These are phyloP conservation scores for Crematogaster levior DNA, from an alignment of 2,888 invertebrate species.

Conservation along the genomic window DNA sequence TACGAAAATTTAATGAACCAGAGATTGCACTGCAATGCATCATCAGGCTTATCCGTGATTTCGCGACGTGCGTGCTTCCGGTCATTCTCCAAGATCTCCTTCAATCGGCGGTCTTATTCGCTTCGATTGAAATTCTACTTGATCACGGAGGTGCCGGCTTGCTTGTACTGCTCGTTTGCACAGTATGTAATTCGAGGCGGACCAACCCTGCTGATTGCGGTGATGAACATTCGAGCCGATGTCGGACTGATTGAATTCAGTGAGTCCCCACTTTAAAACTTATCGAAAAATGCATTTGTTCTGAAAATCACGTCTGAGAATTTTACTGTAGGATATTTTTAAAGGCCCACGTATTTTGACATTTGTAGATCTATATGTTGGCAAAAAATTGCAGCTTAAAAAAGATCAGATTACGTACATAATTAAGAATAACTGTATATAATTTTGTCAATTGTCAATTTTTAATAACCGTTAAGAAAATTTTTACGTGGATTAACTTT, in stretches of 20 bases:
- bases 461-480: not conserved
- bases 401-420: not conserved
- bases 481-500: not conserved
- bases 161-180: slow-evolving; percentile 9
- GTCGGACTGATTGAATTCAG: slow-evolving; percentile 5
- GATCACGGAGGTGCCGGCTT: not conserved
- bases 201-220: slow-evolving; percentile 36
- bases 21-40: not conserved
- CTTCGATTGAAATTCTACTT: slow-evolving; percentile 28
- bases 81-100: not conserved
- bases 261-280: not conserved
- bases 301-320: not conserved
- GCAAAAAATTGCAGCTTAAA: not conserved
- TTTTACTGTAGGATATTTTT: not conserved
- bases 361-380: not conserved
- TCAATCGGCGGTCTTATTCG: not conserved
- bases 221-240: slow-evolving; percentile 34
- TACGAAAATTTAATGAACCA: slow-evolving; percentile 29
- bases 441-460: not conserved
- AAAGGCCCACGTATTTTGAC: not conserved
- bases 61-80: not conserved
- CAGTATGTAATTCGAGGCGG: slow-evolving; percentile 20
- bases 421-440: not conserved
- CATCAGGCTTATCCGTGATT: not conserved
- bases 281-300: not conserved